phyloP scores from a whole-genome alignment of 2,888 invertebrate genomes.

The Ichneumoninae sp. region DNA sequence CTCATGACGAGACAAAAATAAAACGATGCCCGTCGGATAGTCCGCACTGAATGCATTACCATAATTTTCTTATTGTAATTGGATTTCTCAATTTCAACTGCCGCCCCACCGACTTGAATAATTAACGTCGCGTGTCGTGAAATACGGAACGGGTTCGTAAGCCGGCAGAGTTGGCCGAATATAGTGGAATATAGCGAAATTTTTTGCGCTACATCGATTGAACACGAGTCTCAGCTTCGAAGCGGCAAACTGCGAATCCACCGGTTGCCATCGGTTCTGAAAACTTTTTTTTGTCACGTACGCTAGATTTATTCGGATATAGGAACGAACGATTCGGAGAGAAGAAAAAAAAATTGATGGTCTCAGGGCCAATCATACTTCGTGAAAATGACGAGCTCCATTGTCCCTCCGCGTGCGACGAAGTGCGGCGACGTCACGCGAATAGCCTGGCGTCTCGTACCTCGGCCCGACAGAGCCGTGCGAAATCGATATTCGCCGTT shows the following conservation, averaged over 20 bases:
- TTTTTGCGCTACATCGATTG: constrained; percentile 36
- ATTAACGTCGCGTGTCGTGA: constrained; percentile 49
- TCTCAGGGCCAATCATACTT: constrained; percentile 55
- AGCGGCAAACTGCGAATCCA: constrained; percentile 14
- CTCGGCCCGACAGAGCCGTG: constrained; percentile 36
- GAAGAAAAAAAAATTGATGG: constrained; percentile 34
- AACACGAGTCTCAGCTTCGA: constrained; percentile 29
- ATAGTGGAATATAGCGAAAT: constrained; percentile 6
- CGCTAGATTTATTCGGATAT: constrained; percentile 43
- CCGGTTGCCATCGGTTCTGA: neutral
- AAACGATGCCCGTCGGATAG: neutral
- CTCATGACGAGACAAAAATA: neutral
- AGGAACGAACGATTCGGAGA: constrained; percentile 12
- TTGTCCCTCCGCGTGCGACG: constrained; percentile 47
- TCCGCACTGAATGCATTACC: neutral
- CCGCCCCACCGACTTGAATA: constrained; percentile 6
- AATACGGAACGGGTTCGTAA: constrained; percentile 10
- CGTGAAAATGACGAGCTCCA: constrained; percentile 56
- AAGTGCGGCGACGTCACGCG: constrained; percentile 61
- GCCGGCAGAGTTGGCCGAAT: constrained; percentile 30
- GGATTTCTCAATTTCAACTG: neutral
- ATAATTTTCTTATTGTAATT: neutral
- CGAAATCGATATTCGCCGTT: constrained; percentile 61
- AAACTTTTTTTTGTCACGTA: constrained; percentile 38
- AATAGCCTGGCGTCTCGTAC: constrained; percentile 48